Base-by-base conservation (phyloP, 2,888 invertebrate species). In the Clunio marinus region DNA sequence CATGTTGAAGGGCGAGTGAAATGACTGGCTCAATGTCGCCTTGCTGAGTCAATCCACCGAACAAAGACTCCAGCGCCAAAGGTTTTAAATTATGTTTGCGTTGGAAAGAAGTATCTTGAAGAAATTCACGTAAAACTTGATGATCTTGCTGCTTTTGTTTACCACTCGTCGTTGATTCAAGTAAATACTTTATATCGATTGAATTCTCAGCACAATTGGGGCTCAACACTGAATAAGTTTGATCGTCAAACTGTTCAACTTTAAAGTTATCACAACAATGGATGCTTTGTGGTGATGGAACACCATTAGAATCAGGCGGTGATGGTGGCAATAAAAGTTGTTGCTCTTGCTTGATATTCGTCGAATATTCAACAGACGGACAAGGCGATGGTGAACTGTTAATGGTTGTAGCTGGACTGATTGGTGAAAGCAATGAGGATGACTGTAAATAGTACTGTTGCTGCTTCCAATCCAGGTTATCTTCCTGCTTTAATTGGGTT, bases 41-140 rank as follows among this genome's bases (percentile, higher is more conserved):
- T 63, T 88, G 84, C 63, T 85, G 85, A 70, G 82, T 83, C 72
- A 78, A 73, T 59, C 76, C 77, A 63, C 77, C 80, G 13, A 82
- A 82, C 72, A 88, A 80, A 73, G 84, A 84, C 74, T 85, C 81
- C 75, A 86, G 81, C 70, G 91, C 89, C 74, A 93, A 81, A 0
- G 92, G 90, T 78, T 86, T 87, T 72, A 93, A 81, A 75, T 93
- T 93, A 77, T 88, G 87, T 75, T 89, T 87, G 77, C 87, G 87
- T 77, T 92, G 93, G 77, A 92, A 93, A 71, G 89, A 87, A 4
- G 91, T 92, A 74, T 93, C 93, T 76, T 89, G 84, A 65, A 93
- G 80, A 66, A 89, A 92, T 75, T 93, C 91, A 69, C 92, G 82
- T 69, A 93, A 77, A 65, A 92, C 80, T 74, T 88, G 86, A 78